Percentiles rank a stretch among this genome's conserved stretches.
phyloP scores from a whole-genome alignment of 2,888 invertebrate genomes.

The Sesamia inferens region DNA sequence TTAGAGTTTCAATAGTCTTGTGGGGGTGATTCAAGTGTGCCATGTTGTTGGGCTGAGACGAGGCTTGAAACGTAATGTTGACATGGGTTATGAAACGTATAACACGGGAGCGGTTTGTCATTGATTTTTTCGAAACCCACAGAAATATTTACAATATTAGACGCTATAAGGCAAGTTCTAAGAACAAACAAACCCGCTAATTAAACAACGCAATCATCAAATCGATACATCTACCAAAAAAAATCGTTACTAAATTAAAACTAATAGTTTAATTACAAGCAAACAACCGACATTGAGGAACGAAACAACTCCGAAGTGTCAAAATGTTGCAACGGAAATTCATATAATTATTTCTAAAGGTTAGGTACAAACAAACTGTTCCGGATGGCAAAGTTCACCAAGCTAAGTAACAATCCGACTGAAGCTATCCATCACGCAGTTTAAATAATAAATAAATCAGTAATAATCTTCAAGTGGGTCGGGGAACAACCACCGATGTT shows the following conservation, averaged over 20 bases:
- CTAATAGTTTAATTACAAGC: constrained; percentile 62
- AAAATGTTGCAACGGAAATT: constrained; percentile 62
- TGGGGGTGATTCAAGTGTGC: constrained; percentile 57
- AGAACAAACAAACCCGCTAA: constrained; percentile 22
- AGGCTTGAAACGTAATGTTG: constrained; percentile 5
- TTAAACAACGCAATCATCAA: constrained; percentile 56
- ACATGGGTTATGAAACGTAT: not conserved
- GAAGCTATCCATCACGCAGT: constrained; percentile 79
- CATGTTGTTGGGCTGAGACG: constrained; percentile 39
- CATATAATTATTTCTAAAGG: constrained; percentile 57
- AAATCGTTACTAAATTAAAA: constrained; percentile 58
- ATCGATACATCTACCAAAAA: constrained; percentile 55
- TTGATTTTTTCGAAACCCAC: not conserved
- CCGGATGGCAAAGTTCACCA: constrained; percentile 63
- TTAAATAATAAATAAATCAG: constrained; percentile 87
- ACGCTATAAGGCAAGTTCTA: not conserved
- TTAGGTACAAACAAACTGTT: constrained; percentile 61
- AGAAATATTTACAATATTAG: not conserved
- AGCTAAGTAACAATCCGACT: constrained; percentile 54
- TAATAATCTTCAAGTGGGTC: constrained; percentile 77
- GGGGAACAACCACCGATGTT: constrained; percentile 74
- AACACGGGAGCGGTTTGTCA: not conserved
- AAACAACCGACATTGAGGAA: constrained; percentile 59
- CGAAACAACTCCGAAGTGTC: constrained; percentile 59
- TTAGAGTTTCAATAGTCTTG: constrained; percentile 68